phyloP scores from a whole-genome alignment of 2,888 invertebrate species.

The Andrena praecox region DNA sequence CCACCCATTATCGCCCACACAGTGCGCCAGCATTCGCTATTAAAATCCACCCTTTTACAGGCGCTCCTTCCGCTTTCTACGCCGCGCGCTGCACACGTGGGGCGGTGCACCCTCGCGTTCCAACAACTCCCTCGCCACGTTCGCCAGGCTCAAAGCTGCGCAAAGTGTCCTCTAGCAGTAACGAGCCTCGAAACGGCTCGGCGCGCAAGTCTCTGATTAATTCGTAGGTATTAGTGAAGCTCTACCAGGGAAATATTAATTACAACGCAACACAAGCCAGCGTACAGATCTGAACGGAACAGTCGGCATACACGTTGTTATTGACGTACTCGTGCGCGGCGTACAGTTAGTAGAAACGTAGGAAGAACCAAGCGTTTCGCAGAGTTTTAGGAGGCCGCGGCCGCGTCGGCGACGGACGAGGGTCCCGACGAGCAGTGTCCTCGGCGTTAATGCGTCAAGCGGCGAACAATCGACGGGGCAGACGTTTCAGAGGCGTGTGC shows the following conservation, averaged over 20 bases:
- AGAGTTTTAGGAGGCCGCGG: not conserved
- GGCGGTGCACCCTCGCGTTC: not conserved
- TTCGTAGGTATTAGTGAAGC: constrained; percentile 59
- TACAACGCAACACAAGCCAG: constrained; percentile 49
- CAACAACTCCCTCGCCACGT: not conserved
- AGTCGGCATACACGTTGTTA: constrained; percentile 27
- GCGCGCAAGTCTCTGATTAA: constrained; percentile 26
- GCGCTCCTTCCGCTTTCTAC: too few species aligned
- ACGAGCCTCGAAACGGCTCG: not conserved
- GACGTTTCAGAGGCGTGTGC: not conserved
- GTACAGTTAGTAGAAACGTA: constrained; percentile 16
- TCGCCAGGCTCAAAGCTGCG: not conserved
- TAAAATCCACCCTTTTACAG: too few species aligned
- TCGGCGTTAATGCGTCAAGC: not conserved
- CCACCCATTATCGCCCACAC: too few species aligned
- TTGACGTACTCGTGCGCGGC: constrained; percentile 9
- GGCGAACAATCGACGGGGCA: constrained; percentile 1
- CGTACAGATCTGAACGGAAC: not conserved
- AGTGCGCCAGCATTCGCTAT: too few species aligned
- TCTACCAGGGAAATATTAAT: constrained; percentile 54
- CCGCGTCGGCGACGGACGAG: not conserved
- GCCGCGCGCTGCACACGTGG: too few species aligned
- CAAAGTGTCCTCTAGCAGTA: not conserved
- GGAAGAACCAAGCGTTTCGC: not conserved
- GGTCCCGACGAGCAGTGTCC: not conserved